Evolutionary conservation across 2,888 invertebrate species (phyloP).

Genomic region (Cosmopolites sordidus): DNA sequence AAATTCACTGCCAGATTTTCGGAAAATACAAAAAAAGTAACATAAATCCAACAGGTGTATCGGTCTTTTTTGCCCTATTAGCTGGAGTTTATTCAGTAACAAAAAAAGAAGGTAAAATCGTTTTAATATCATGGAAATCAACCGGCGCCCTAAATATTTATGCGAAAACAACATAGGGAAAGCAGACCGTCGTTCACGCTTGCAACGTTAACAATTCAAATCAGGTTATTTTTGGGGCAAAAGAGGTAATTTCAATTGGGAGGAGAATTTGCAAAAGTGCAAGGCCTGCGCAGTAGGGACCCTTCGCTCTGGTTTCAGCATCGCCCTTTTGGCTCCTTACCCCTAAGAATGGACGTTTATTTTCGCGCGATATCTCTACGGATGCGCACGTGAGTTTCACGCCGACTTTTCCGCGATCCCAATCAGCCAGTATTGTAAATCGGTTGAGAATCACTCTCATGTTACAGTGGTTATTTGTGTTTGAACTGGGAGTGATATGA

Average conservation of each 20-base stretch:
- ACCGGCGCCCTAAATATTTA: slow-evolving; percentile 10
- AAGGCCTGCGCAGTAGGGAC: slow-evolving; percentile 17
- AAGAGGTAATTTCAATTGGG: slow-evolving; percentile 21
- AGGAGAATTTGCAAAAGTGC: slow-evolving; percentile 17
- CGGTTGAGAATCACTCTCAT: slow-evolving; percentile 7
- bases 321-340: slow-evolving; percentile 7
- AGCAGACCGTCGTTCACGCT: slow-evolving; percentile 7
- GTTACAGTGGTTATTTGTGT: slow-evolving; percentile 9
- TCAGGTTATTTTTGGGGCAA: slow-evolving; percentile 21
- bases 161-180: slow-evolving; percentile 14
- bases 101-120: background rate
- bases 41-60: no score
- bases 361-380: slow-evolving; percentile 16
- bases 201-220: slow-evolving; percentile 21
- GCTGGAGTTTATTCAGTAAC: no score
- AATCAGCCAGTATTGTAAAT: no score
- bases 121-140: slow-evolving; percentile 14
- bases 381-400: slow-evolving; percentile 18
- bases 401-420: slow-evolving; percentile 9
- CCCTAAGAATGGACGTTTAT: slow-evolving; percentile 17
- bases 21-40: no score
- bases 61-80: no score
- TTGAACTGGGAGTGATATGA: slow-evolving; percentile 12
- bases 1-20: no score
- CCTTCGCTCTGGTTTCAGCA: slow-evolving; percentile 6